phyloP scores from a whole-genome alignment of 2,113 vertebrate species.

The Laticauda laticaudata region DNA sequence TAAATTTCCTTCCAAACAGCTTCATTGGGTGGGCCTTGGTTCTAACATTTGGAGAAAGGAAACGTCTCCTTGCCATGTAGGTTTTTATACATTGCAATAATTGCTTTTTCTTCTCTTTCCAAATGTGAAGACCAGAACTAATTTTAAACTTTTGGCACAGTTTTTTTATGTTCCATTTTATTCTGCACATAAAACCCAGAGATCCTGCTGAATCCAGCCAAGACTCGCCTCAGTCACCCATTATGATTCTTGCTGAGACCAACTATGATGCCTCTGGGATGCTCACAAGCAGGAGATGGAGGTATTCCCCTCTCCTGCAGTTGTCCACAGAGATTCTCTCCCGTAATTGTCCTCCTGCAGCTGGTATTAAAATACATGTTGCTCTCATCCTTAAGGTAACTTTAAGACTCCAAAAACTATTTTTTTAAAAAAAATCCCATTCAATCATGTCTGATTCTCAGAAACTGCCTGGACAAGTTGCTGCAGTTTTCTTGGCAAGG shows the following conservation, averaged over 20 bases:
- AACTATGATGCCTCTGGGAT: not conserved
- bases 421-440: not conserved
- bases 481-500: not conserved
- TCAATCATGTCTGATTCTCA: not conserved
- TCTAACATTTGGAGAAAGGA: not conserved
- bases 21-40: not conserved
- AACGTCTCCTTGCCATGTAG: not conserved
- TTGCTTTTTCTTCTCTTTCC: not conserved
- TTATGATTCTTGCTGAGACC: not conserved
- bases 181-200: not conserved
- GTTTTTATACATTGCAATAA: not conserved
- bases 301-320: not conserved
- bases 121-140: not conserved
- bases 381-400: not conserved
- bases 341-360: not conserved
- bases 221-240: not conserved
- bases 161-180: not conserved
- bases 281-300: not conserved
- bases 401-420: not conserved
- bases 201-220: not conserved
- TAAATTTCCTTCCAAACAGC: not conserved
- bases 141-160: not conserved
- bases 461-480: not conserved
- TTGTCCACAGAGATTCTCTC: not conserved
- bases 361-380: not conserved